Evolutionary conservation across 30 jellyfish, hydroid and myxozoan species (phyloP).

Genomic region (Rhopilema esculentum): DNA sequence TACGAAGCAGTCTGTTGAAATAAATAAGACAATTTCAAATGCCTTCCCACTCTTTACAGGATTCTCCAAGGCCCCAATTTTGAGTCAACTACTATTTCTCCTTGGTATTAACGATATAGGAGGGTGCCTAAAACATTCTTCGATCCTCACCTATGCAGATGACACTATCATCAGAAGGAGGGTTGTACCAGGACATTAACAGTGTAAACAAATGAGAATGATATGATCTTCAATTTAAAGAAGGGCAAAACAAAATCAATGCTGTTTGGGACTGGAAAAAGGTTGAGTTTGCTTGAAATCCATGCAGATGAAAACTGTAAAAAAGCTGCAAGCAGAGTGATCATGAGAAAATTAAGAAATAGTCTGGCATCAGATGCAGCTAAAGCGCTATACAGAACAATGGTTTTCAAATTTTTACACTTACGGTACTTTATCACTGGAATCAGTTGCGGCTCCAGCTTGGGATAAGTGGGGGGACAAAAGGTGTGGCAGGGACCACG

Average conservation of each 20-base stretch:
- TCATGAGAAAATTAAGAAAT: constrained; percentile 42
- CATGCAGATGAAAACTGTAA: constrained; percentile 39
- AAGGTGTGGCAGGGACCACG: too few species aligned
- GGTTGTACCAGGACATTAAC: constrained; percentile 6
- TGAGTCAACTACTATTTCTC: constrained; percentile 52
- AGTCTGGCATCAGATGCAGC: constrained; percentile 63
- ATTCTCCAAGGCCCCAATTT: constrained; percentile 50
- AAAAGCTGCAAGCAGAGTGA: constrained; percentile 75
- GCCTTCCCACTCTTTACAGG: constrained; percentile 30
- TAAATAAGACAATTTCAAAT: constrained; percentile 44
- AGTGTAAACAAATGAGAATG: background rate
- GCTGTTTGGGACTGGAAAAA: constrained; percentile 69
- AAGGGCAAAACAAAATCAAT: constrained; percentile 64
- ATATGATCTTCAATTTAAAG: too few species aligned
- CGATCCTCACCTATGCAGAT: constrained; percentile 44
- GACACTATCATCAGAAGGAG: constrained; percentile 23
- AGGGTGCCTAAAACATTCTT: background rate
- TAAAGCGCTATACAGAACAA: constrained; percentile 65
- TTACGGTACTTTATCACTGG: constrained; percentile 58
- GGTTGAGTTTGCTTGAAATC: constrained; percentile 58
- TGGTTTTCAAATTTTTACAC: constrained; percentile 42
- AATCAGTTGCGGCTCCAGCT: too few species aligned
- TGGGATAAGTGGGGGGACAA: too few species aligned
- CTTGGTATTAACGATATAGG: constrained; percentile 21
- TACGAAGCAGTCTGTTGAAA: constrained; percentile 48